phyloP scores from a whole-genome alignment of 2,888 invertebrate species.

The Halictus ligatus region DNA sequence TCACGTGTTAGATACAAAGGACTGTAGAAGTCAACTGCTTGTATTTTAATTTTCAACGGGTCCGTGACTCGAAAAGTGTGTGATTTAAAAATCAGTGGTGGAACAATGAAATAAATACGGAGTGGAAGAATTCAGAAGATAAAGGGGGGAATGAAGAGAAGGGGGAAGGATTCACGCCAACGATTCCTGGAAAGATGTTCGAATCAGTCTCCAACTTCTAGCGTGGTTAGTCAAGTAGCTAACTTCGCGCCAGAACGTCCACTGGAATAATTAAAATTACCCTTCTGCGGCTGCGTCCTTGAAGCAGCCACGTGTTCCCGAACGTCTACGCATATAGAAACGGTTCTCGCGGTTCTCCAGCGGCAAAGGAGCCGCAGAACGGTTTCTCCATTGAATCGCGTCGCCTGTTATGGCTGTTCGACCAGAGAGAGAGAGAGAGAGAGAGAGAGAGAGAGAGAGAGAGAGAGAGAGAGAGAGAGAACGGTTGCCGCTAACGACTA shows the following conservation, averaged over 20 bases:
- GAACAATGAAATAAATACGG: too few relatives aligned
- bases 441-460: neutral
- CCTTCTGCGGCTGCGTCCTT: neutral
- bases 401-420: constrained; percentile 12
- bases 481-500: constrained; percentile 46
- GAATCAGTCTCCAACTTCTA: neutral
- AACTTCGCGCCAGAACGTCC: neutral
- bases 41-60: too few relatives aligned
- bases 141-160: too few relatives aligned
- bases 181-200: neutral
- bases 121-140: too few relatives aligned
- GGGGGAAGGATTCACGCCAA: too few relatives aligned
- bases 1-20: too few relatives aligned
- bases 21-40: too few relatives aligned
- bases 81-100: neutral
- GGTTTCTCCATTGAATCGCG: constrained; percentile 11
- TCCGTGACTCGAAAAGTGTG: too few relatives aligned
- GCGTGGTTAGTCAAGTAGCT: neutral
- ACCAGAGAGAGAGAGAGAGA: neutral
- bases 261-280: neutral
- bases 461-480: neutral
- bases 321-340: neutral
- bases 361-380: neutral
- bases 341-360: neutral
- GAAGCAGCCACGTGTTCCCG: neutral